Evolutionary conservation across 1,140 invertebrate species (phyloP), one percentile per base, ranked within the genome.

Genomic region (Stenopsyche tienmushanensis): DNA sequence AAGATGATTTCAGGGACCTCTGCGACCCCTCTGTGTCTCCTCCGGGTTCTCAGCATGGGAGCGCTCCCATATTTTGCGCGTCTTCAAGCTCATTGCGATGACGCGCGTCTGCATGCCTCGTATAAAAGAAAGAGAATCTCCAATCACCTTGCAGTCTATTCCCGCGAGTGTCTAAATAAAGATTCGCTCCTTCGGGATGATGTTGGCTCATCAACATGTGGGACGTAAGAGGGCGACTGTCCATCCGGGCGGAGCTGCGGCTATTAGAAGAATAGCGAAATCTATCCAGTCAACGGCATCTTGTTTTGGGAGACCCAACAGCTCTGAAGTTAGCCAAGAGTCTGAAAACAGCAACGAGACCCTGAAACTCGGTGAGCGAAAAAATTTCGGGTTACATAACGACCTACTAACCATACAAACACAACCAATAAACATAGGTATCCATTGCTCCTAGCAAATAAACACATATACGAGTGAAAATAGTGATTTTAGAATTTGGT

Each of bases 381-480:
- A 34, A 34, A 66, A 66, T 62, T 55, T 39, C 39, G 18, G 39
- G 55, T 66, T 66, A 66, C 59, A 26, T 66, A 66, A 66, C 50
- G 57, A 66, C 52, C 59, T 10, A 55, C 52, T n/a, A n/a, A 34
- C 29, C 29, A 34, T 64, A 34, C 45, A 64, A 42, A 45, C 39
- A 49, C 63, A 50, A n/a, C n/a, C n/a, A n/a, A n/a, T n/a, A n/a
- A n/a, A n/a, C n/a, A n/a, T n/a, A n/a, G n/a, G n/a, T n/a, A n/a
- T n/a, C n/a, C n/a, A n/a, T n/a, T n/a, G n/a, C n/a, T n/a, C n/a
- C n/a, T n/a, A n/a, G n/a, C n/a, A n/a, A n/a, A n/a, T n/a, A n/a
- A n/a, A n/a, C n/a, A n/a, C n/a, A n/a, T n/a, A n/a, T n/a, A n/a
- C n/a, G n/a, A n/a, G n/a, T n/a, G n/a, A n/a, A n/a, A n/a, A n/a